Percentiles rank a stretch among this genome's conserved stretches.
These are phyloP conservation scores for Ctena decussata DNA, from an alignment of 2,888 invertebrate genomes.

Conservation along the genomic window DNA sequence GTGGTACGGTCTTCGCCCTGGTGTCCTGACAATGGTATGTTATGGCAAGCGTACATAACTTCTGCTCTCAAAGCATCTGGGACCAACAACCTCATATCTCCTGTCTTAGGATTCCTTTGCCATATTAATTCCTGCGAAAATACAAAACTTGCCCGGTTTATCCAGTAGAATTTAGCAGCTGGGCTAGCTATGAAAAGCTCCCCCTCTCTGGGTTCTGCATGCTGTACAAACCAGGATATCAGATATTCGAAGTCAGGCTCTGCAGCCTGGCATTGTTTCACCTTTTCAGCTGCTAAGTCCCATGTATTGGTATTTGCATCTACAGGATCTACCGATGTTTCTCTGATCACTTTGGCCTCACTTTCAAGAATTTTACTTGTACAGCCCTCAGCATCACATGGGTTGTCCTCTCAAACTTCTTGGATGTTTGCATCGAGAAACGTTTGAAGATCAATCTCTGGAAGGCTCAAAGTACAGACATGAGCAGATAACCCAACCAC, in stretches of 20 bases:
- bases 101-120: not conserved
- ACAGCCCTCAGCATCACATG: no score
- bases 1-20: not conserved
- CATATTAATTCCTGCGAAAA: not conserved
- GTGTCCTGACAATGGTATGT: not conserved
- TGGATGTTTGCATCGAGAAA: not conserved
- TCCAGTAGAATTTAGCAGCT: not conserved
- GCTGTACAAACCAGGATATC: not conserved
- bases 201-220: not conserved
- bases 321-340: not conserved
- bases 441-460: not conserved
- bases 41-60: not conserved
- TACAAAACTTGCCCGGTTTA: not conserved
- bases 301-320: not conserved
- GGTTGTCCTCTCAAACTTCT: not conserved
- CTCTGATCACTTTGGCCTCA: not conserved
- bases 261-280: not conserved
- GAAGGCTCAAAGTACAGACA: not conserved
- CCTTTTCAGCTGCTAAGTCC: not conserved
- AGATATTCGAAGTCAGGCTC: not conserved
- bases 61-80: not conserved
- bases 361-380: not conserved
- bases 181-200: slow-evolving; percentile 4
- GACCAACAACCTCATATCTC: not conserved
- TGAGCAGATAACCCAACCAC: slow-evolving; percentile 7